Base-by-base conservation (phyloP, 2,797 vertebrate genomes). In the Dicrostonyx torquatus region DNA sequence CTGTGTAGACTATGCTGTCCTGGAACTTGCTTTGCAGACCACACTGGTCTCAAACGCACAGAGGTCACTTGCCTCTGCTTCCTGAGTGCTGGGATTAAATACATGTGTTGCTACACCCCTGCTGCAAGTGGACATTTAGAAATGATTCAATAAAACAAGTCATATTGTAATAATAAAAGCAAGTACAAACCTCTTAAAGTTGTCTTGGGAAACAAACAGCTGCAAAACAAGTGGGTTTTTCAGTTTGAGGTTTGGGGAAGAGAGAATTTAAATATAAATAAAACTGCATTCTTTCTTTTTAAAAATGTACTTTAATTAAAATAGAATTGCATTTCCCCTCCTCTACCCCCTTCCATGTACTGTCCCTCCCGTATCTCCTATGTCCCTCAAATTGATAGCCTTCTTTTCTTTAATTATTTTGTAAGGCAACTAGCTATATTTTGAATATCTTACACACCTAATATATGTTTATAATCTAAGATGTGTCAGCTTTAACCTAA, bases 401-500 rank as follows among this genome's bases (percentile, higher is more conserved):
- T 84, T 10, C 24, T 6, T 83, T 84, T 66, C 29, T 24, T 66
- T 64, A 43, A 48, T 66, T 66, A 70, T 14, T 60, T 60, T 75
- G 26, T 60, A n/a, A 72, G 34, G 24, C 73, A 86, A 20, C 62
- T 48, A 84, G 11, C 18, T 31, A 2, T 34, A 15, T 53, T 58
- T 75, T 72, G 48, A 70, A 53, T 40, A 75, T 86, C 75, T 50
- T 53, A 73, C 22, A 53, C 45, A 40, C 6, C 29, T 70, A 73
- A 6, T 48, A 24, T 48, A 9, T 31, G 24, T 87, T 75, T 88
- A 15, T 85, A 83, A 96, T 34, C 48, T 68, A 22, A 77, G 50
- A 11, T 76, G 2, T 91, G 86, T 66, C 14, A 12, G 40, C 87
- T 96, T 93, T 95, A 80, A 45, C 45, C 24, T 64, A 85, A 96